A percentile compares a stretch with the other conserved stretches of the same genome.
phyloP scores from a whole-genome alignment of 2,113 vertebrate genomes.

The Regulus satrapa region DNA sequence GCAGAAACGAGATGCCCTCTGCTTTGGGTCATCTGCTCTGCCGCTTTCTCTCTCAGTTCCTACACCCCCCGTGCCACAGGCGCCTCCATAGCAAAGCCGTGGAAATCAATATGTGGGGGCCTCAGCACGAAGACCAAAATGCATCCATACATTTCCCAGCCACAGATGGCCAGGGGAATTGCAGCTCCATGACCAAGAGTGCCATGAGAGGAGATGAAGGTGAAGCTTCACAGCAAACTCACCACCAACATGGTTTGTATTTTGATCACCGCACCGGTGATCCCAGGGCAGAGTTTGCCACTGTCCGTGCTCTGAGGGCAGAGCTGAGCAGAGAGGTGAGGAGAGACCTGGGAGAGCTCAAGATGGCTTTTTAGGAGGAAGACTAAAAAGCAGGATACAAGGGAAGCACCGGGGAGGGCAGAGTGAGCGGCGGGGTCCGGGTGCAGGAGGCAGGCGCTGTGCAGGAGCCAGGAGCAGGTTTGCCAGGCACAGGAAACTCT shows the following conservation, averaged over 20 bases:
- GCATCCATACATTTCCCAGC: fast-evolving
- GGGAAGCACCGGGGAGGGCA: fast-evolving
- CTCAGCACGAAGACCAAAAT: fast-evolving
- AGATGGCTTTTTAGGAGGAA: not conserved
- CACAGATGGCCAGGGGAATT: not conserved
- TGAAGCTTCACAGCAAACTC: not conserved
- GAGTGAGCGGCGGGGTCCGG: fast-evolving
- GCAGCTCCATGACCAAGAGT: not conserved
- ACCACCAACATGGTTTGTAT: fast-evolving
- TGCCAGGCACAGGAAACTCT: constrained; percentile 37
- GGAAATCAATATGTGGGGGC: not conserved
- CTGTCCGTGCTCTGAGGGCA: fast-evolving
- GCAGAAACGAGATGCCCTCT: not conserved
- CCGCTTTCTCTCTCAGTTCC: not conserved
- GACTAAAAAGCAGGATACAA: not conserved
- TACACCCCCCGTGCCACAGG: not conserved
- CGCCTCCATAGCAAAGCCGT: fast-evolving
- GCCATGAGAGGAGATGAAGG: not conserved
- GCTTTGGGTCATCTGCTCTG: not conserved
- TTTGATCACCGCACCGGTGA: fast-evolving
- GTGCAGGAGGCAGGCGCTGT: not conserved
- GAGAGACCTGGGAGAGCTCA: not conserved
- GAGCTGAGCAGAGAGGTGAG: not conserved
- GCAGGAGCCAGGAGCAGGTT: constrained; percentile 14
- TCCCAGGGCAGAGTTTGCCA: not conserved